Evolutionary conservation across 2,797 vertebrate genomes (phyloP), one percentile per base, ranked within the genome.

Genomic region (Phyllotis vaccarum): DNA sequence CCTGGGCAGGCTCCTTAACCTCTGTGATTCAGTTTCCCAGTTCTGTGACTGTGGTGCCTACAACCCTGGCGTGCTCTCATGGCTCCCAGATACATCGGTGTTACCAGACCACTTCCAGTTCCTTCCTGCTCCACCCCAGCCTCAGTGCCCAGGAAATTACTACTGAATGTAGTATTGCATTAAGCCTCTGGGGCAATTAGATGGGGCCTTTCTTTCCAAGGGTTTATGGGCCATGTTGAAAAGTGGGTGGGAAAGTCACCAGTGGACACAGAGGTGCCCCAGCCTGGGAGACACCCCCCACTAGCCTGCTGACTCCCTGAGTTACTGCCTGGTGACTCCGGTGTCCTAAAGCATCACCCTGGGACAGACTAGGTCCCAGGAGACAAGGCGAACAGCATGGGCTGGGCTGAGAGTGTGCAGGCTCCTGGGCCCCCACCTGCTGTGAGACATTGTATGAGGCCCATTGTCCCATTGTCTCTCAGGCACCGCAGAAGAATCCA

Each of bases 61-160:
- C 5, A 86, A 1, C 14, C 17, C 2, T 8, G 0, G 0, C 0
- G 12, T 0, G 0, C 2, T 0, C 40, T 52, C 79, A 31, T 27
- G 1, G 0, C 6, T 43, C 7, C 17, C 19, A 10, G 58, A 3
- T 19, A 49, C 5, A 6, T n/a, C 6, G 4, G 16, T 8, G 2
- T 72, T 49, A 17, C 64, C 24, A 60, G 86, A 31, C 27, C n/a
- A n/a, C 49, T 78, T 64, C 54, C 11, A 0, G 2, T 24, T 10
- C 6, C 21, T 22, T 1, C 22, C n/a, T 7, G 56, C 21, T 68
- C 70, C 22, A 0, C 12, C 52, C 14, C 17, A 6, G 2, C 14
- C 62, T 13, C 0, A 0, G 0, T 62, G 40, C 31, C 22, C n/a
- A 24, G 29, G 93, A 70, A 68, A 43, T 54, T 31, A 12, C 22